Base-by-base conservation (phyloP, 2,888 invertebrate species). In the Pandemis heparana region DNA sequence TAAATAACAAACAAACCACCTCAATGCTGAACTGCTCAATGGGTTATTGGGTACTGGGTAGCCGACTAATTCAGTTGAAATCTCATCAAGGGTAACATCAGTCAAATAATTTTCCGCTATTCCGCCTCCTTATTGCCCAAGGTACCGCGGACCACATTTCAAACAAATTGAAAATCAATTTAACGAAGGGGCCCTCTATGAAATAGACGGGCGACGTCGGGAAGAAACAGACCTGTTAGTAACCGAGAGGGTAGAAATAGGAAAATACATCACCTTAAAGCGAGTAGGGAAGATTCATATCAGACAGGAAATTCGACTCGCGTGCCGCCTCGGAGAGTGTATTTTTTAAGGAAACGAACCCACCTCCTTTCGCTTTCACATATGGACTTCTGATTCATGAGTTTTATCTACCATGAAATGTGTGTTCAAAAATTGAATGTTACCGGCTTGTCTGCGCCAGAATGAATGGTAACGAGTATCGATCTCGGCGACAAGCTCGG, bases 91-190 rank as follows among this genome's bases (percentile, higher is more conserved):
- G 84, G 83, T 83, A 83, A 83, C 83, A 85, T 88, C 86, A 87
- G 83, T 88, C 77, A 89, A 89, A 91, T 89, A 89, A 92, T 93
- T 92, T 93, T 92, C 90, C 91, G 89, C 87, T 87, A 86, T 91
- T 82, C 87, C 91, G 87, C 92, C 88, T 91, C 85, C 89, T 87
- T 87, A 91, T 90, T 90, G 90, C 84, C 84, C 85, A 85, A 79
- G 90, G 92, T 91, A 91, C 84, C 89, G 85, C 85, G 88, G 89
- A 90, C 90, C 89, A 91, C 91, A 92, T 94, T 90, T 92, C 92
- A 91, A 91, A 92, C 90, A 93, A 93, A 94, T 94, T 93, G 92
- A 92, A 94, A 93, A 94, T 93, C 92, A 93, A 93, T 93, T 92
- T 91, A 87, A 89, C 86, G 82, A 88, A 87, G 89, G 92, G 89